Percentiles rank a stretch among this genome's conserved stretches.
Conservation (phyloP, 2,113 vertebrate species). For the Chunga burmeisteri region DNA sequence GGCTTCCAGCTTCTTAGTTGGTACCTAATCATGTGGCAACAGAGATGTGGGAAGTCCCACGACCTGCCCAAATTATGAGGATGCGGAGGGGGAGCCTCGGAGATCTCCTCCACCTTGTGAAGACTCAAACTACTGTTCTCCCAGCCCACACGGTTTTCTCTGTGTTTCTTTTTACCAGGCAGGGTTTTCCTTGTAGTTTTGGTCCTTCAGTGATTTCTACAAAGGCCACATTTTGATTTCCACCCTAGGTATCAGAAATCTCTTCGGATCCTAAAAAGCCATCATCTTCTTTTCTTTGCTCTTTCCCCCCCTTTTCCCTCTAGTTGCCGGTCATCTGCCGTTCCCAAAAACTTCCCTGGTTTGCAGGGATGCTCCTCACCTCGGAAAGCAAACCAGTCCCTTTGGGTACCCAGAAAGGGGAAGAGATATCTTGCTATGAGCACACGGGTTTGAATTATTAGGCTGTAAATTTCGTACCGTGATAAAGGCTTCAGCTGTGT, state of each 20-base stretch:
- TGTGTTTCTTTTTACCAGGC: neutral
- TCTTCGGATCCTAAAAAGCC: neutral
- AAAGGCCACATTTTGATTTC: neutral
- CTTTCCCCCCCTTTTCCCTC: neutral
- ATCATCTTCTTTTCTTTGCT: neutral
- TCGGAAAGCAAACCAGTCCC: neutral
- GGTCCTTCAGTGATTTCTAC: neutral
- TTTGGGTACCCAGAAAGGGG: neutral
- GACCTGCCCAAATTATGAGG: neutral
- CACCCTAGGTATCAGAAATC: neutral
- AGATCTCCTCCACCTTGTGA: neutral
- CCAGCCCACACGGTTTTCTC: neutral
- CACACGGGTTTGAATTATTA: constrained; percentile 10
- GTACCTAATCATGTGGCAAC: neutral
- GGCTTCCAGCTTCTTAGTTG: neutral
- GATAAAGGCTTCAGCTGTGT: constrained; percentile 56
- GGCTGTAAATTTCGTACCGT: constrained; percentile 58
- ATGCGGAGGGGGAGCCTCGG: neutral
- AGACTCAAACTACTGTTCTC: neutral
- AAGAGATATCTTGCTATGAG: neutral
- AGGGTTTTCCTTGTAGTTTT: neutral
- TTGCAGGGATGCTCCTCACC: neutral
- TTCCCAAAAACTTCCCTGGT: neutral
- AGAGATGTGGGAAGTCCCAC: neutral
- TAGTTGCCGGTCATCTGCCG: neutral